These are phyloP conservation scores for Lobophora halterata DNA, from an alignment of 2,888 invertebrate species.

Conservation along the genomic window DNA sequence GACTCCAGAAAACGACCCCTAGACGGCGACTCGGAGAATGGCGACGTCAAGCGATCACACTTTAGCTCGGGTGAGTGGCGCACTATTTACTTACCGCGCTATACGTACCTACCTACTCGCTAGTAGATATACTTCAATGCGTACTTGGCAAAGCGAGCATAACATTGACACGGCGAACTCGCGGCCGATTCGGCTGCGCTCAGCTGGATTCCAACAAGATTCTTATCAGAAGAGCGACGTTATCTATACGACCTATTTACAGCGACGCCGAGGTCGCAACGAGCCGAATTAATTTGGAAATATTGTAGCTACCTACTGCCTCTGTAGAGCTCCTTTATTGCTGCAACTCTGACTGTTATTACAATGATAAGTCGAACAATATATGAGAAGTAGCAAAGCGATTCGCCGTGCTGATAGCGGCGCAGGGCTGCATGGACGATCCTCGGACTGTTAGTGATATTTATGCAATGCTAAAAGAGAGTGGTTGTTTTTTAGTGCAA, in stretches of 20 bases:
- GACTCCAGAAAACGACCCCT: conserved; percentile 95
- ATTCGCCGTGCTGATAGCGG: conserved; percentile 46
- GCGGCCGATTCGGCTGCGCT: conserved; percentile 56
- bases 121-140: conserved; percentile 55
- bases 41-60: conserved; percentile 93
- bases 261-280: conserved; percentile 58
- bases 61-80: conserved; percentile 91
- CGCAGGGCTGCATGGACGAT: conserved; percentile 31
- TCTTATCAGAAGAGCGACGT: conserved; percentile 69
- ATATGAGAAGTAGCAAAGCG: conserved; percentile 40
- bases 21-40: conserved; percentile 93
- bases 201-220: conserved; percentile 66
- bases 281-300: conserved; percentile 43
- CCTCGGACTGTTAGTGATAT: conserved; percentile 41
- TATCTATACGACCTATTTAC: conserved; percentile 74
- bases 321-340: conserved; percentile 35
- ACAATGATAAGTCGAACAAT: conserved; percentile 43
- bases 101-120: conserved; percentile 34
- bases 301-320: conserved; percentile 36
- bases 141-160: conserved; percentile 69
- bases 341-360: conserved; percentile 36
- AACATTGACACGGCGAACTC: conserved; percentile 69
- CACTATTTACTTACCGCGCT: conserved; percentile 41
- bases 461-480: conserved; percentile 75
- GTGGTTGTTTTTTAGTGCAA: conserved; percentile 81